Percentiles rank a stretch among this genome's conserved stretches.
phyloP scores from a whole-genome alignment of 2,888 invertebrate species.

The Furcula furcula region DNA sequence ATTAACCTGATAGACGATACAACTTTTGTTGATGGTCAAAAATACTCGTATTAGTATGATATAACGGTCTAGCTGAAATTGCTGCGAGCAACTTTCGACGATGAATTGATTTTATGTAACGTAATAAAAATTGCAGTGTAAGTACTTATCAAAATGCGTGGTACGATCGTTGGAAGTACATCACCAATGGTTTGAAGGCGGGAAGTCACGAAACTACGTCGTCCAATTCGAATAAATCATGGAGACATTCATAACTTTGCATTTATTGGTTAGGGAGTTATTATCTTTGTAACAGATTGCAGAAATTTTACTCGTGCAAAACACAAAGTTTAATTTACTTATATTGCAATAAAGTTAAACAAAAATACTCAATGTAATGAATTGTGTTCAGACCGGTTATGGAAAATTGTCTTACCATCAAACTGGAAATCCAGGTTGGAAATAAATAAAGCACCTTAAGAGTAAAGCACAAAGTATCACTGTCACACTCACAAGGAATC shows the following conservation, averaged over 20 bases:
- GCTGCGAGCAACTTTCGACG: neutral
- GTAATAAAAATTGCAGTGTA: slow-evolving; percentile 2
- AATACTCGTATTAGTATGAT: too few species aligned
- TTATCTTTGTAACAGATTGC: slow-evolving; percentile 11
- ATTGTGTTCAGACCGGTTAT: slow-evolving; percentile 11
- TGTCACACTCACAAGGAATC: slow-evolving; percentile 41
- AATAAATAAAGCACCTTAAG: slow-evolving; percentile 22
- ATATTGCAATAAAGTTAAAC: slow-evolving; percentile 16
- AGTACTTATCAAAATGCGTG: slow-evolving; percentile 29
- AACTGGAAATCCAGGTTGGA: slow-evolving; percentile 67
- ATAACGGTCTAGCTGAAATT: too few species aligned
- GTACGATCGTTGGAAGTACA: slow-evolving; percentile 22
- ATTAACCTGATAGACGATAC: too few species aligned
- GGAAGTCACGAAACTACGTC: slow-evolving; percentile 21
- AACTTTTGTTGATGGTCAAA: too few species aligned
- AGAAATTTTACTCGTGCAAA: too few species aligned
- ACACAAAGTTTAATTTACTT: too few species aligned
- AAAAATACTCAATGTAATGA: slow-evolving; percentile 14
- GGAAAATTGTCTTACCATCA: slow-evolving; percentile 49
- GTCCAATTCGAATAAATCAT: slow-evolving; percentile 12
- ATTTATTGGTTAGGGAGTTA: slow-evolving; percentile 9
- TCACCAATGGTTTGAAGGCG: slow-evolving; percentile 12
- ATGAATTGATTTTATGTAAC: slow-evolving; percentile 1
- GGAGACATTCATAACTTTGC: slow-evolving; percentile 8
- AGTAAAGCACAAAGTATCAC: slow-evolving; percentile 37